Conservation (phyloP, 2,113 vertebrate genomes). For the human (Homo sapiens) region GRCh38 chr5:68338501-68339000, state of each 20-base stretch:
- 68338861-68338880: neutral
- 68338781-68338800: neutral
- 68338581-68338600: neutral
- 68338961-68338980: neutral
- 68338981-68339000: neutral
- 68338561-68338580: neutral
- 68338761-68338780: neutral
- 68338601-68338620: neutral
- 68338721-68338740: conserved; percentile 7
- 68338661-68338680: neutral
- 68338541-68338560: neutral
- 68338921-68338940: neutral
- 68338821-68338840: conserved; percentile 22
- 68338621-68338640: conserved; percentile 8
- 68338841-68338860: neutral
- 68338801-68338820: neutral
- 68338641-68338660: neutral
- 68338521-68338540: neutral
- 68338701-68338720: neutral
- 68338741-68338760: neutral
- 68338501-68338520: neutral
- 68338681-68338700: neutral
- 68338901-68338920: neutral
- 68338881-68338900: neutral
- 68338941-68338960: neutral